Evolutionary conservation across 2,888 invertebrate genomes (phyloP), one percentile per base, ranked within the genome.

Genomic region (Oxyteleia sp.): DNA sequence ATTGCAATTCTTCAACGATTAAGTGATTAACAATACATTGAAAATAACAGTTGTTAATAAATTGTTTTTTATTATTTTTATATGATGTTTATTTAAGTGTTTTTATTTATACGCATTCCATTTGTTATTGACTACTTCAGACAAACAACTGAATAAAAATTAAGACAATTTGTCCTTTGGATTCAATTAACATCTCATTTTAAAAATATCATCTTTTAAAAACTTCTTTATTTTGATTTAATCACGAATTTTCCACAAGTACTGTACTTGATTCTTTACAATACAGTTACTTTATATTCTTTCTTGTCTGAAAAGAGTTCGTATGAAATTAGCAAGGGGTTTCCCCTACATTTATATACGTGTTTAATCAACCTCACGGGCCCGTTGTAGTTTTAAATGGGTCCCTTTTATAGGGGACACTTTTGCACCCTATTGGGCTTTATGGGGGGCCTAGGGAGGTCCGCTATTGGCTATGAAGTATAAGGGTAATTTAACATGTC

Each of bases 291-390:
- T 18, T 55, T 38, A 3, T 29, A 32, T 59, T 59, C 66, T 68
- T 68, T 59, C 18, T 16, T 55, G 5, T 10, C 11, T 32, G n/a
- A 10, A 55, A 45, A 57, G 23, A 59, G 38, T 47, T 49, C 29
- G 32, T 51, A 66, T 59, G 64, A 74, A 76, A 75, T 76, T 76
- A 41, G 57, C 57, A 61, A 68, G 61, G 61, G 69, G 26, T 38
- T 16, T 32, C 32, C 61, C 61, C 69, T 23, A 32, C 18, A 35
- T 35, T 35, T 23, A 43, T 49, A 63, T 69, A 29, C 35, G 63
- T 45, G 55, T 69, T 78, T 69, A 78, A 78, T 78, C 69, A 69
- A 69, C 78, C 63, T 47, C 35, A 69, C 29, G 38, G 59, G 43
- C 61, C 78, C 15, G 63, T 55, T 63, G 78, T 47, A 61, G 61